Evolutionary conservation across 2,113 vertebrate species (phyloP).

Genomic region (Falcunculus frontatus): DNA sequence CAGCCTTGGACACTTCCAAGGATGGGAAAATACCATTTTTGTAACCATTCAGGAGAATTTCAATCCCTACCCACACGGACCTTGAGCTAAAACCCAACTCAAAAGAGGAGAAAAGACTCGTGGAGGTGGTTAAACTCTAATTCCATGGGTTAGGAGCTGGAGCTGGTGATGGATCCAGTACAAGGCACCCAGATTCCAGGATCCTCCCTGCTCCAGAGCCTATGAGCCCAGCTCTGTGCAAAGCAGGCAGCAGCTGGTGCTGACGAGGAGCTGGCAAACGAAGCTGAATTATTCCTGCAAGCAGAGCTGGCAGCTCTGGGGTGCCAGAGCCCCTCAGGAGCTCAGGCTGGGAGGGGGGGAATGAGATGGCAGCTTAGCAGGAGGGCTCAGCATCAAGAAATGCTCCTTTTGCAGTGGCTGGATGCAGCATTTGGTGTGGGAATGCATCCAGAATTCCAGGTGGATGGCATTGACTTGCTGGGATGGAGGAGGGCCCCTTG

Average conservation of each 20-base stretch:
- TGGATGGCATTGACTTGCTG: background rate
- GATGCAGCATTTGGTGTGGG: rapidly evolving
- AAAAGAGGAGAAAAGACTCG: background rate
- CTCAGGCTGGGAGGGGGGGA: background rate
- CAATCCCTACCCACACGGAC: rapidly evolving
- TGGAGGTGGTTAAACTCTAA: rapidly evolving
- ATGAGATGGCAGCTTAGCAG: background rate
- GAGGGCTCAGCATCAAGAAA: background rate
- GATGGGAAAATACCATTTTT: background rate
- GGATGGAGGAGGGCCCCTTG: background rate
- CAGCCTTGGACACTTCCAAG: background rate
- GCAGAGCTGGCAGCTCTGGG: background rate
- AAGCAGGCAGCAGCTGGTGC: background rate
- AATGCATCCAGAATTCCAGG: background rate
- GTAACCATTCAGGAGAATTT: background rate
- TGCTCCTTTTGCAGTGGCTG: background rate
- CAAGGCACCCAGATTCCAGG: rapidly evolving
- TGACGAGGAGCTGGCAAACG: background rate
- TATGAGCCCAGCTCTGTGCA: background rate
- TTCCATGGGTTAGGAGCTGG: background rate
- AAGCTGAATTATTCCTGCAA: background rate
- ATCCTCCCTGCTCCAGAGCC: background rate
- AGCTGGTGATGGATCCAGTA: background rate
- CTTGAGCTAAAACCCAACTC: background rate
- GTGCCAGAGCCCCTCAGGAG: background rate